phyloP scores from a whole-genome alignment of 2,113 vertebrate genomes.

The Scolopax mira region DNA sequence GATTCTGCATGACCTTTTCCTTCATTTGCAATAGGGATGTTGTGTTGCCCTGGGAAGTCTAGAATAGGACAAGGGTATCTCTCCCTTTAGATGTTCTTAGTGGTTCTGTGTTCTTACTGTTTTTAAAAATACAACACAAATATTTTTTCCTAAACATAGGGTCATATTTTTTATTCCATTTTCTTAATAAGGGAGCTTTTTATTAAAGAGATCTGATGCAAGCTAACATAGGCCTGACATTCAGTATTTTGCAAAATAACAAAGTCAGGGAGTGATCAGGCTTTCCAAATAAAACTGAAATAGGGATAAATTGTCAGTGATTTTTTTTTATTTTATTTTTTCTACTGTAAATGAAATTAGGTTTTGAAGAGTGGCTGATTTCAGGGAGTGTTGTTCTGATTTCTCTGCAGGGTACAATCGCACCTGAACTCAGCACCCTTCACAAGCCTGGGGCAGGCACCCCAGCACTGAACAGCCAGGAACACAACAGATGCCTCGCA shows the following conservation, averaged over 20 bases:
- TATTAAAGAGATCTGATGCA: neutral
- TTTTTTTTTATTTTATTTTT: neutral
- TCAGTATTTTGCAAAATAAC: neutral
- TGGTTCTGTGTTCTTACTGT: neutral
- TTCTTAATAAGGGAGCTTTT: neutral
- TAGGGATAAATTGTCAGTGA: neutral
- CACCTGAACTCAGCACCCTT: neutral
- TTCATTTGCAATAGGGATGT: neutral
- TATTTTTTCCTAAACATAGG: neutral
- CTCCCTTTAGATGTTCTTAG: neutral
- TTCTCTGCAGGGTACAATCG: neutral
- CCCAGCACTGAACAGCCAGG: neutral
- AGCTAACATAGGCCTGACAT: neutral
- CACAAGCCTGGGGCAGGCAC: neutral
- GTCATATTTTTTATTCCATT: neutral
- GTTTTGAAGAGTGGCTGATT: neutral
- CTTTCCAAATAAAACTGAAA: neutral
- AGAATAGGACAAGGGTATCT: neutral
- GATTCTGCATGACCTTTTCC: slow-evolving; percentile 40
- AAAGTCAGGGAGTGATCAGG: neutral
- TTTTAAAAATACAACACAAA: neutral
- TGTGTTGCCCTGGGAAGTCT: neutral
- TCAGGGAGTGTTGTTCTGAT: neutral
- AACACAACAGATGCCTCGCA: neutral
- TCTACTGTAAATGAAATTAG: neutral